These are phyloP conservation scores for Phalera bucephala DNA, from an alignment of 2,888 invertebrate genomes.

Conservation along the genomic window DNA sequence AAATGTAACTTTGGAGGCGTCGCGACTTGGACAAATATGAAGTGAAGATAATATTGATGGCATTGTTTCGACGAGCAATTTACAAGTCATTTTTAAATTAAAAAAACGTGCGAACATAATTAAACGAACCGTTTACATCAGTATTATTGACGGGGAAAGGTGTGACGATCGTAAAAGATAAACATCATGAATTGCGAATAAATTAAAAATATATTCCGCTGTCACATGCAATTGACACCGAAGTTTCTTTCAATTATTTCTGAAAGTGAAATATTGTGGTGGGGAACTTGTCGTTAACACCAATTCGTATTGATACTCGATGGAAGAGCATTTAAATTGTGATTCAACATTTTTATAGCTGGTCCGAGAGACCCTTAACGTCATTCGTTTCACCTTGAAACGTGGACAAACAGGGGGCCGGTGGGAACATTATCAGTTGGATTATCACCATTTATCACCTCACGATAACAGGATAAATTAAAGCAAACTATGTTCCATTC, in stretches of 20 bases:
- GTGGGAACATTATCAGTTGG: conserved; percentile 53
- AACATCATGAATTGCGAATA: background rate
- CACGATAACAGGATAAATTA: conserved; percentile 57
- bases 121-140: too few species aligned
- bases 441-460: conserved; percentile 64
- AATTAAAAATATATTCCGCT: too few species aligned
- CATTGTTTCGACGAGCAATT: too few species aligned
- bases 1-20: conserved; percentile 54
- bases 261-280: background rate
- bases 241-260: conserved; percentile 10
- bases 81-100: too few species aligned
- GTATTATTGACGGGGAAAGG: background rate
- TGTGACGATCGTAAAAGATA: conserved; percentile 6
- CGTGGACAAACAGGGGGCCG: conserved; percentile 34
- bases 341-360: conserved; percentile 4
- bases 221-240: conserved; percentile 14
- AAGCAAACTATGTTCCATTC: conserved; percentile 29
- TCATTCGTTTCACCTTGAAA: conserved; percentile 35
- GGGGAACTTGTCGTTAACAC: background rate
- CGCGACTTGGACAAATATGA: conserved; percentile 44
- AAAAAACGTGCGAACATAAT: too few species aligned
- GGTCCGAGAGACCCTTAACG: conserved; percentile 13
- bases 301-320: conserved; percentile 1
- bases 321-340: conserved; percentile 6
- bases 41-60: conserved; percentile 12